These are phyloP conservation scores for Ruditapes philippinarum DNA, from an alignment of 1,140 invertebrate species.

Conservation along the genomic window DNA sequence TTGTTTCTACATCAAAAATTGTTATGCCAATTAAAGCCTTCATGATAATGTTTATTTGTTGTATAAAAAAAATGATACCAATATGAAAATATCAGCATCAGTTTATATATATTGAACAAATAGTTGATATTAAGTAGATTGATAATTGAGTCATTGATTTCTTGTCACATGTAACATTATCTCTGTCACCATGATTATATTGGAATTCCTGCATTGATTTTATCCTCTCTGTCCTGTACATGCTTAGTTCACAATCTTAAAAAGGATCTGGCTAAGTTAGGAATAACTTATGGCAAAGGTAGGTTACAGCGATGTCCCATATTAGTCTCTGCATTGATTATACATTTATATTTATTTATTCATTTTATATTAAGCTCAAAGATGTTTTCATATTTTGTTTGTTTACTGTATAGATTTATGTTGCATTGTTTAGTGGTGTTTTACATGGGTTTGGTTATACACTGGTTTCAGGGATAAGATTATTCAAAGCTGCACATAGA, in stretches of 20 bases:
- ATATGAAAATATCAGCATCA: too few relatives aligned
- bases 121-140: not conserved
- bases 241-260: conserved; percentile 48
- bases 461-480: conserved; percentile 47
- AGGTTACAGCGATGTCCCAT: not conserved
- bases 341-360: too few relatives aligned
- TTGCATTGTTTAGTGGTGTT: too few relatives aligned
- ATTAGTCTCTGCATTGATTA: too few relatives aligned
- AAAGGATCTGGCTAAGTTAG: conserved; percentile 50
- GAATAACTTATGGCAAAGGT: conserved; percentile 60
- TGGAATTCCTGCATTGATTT: conserved; percentile 18
- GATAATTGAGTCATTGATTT: conserved; percentile 33
- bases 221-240: not conserved
- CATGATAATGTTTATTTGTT: too few relatives aligned
- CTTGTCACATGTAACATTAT: not conserved
- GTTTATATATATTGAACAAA: too few relatives aligned
- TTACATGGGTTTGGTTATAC: not conserved
- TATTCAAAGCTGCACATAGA: conserved; percentile 48
- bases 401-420: conserved; percentile 9
- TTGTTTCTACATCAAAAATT: too few relatives aligned
- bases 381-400: too few relatives aligned
- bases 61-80: too few relatives aligned
- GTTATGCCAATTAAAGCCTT: too few relatives aligned
- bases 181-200: not conserved
- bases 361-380: too few relatives aligned